Base-by-base conservation (phyloP, 2,888 invertebrate species). In the Tipula vernalis region DNA sequence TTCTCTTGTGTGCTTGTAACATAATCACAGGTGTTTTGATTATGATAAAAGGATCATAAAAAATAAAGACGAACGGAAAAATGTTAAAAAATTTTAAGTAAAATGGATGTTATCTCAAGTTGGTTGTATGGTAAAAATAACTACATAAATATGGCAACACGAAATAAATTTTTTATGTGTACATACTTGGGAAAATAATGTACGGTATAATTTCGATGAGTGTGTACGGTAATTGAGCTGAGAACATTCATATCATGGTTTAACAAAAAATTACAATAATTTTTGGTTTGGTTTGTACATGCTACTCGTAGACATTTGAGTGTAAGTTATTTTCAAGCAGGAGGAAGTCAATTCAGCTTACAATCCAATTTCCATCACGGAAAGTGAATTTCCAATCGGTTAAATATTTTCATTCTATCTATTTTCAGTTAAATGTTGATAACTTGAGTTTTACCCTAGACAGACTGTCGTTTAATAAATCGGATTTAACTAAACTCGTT, bases 1-100 rank as follows among this genome's bases (percentile, higher is more conserved):
- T 28, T 28, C 10, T 18, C 28, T 18, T 71, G 2, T 71, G 71
- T 71, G 71, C 28, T 71, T 71, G 71, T 71, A 71, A 71, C 71
- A 71, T 71, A 71, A 71, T 71, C 71, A 71, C 71, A 71, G 71
- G 71, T 71, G 71, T 71, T 71, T 71, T 71, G 71, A 71, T 71
- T 71, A 71, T 71, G 71, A 71, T 71, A 71, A 71, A 71, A 71
- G 71, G 71, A 71, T 71, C 71, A 28, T 71, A 71, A 71, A 71
- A 71, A 71, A 71, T 28, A 71, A 28, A 28, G 71, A 57, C 15
- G 51, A 57, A 57, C 51, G 51, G 15, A 57, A 15, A 57, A 39
- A 39, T 6, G 0, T 15, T 15, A 71, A 71, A 15, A 57, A 6
- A 57, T 15, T 5, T 57, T 57, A 57, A 57, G 15, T 18, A 71